Conservation (phyloP, 2,888 invertebrate genomes). For the Oligia latruncula region DNA sequence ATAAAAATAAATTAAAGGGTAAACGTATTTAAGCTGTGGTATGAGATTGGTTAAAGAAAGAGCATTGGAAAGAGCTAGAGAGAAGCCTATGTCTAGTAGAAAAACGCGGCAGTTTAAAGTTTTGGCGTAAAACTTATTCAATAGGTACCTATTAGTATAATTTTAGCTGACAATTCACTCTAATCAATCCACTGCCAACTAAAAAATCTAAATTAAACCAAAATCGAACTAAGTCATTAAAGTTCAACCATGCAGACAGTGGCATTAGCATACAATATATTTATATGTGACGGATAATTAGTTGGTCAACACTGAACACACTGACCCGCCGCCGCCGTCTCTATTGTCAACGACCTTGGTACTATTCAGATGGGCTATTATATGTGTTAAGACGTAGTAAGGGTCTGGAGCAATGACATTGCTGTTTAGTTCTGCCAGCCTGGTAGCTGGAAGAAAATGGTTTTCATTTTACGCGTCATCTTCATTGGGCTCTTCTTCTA, state of each 20-base stretch:
- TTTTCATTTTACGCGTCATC: constrained; percentile 5
- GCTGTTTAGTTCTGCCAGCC: constrained; percentile 37
- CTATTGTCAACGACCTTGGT: constrained; percentile 77
- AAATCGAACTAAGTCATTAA: constrained; percentile 58
- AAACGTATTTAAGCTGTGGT: background rate
- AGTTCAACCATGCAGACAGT: constrained; percentile 58
- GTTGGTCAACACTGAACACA: constrained; percentile 75
- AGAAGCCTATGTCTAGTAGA: background rate
- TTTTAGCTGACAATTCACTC: background rate
- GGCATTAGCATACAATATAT: constrained; percentile 78
- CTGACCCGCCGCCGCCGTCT: constrained; percentile 77
- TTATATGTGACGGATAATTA: constrained; percentile 69
- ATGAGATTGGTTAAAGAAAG: background rate
- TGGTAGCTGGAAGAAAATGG: constrained; percentile 24
- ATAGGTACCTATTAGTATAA: background rate
- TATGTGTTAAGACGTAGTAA: constrained; percentile 58
- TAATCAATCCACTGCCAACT: background rate
- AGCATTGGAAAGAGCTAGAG: too few species aligned
- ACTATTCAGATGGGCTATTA: constrained; percentile 56
- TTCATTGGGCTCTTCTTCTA: background rate
- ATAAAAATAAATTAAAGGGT: background rate
- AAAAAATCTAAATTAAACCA: constrained; percentile 35
- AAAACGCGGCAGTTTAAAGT: background rate
- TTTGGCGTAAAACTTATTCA: background rate
- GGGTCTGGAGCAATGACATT: constrained; percentile 32